Conservation (phyloP, 1,140 invertebrate species). For the Cataglyphis hispanica region DNA sequence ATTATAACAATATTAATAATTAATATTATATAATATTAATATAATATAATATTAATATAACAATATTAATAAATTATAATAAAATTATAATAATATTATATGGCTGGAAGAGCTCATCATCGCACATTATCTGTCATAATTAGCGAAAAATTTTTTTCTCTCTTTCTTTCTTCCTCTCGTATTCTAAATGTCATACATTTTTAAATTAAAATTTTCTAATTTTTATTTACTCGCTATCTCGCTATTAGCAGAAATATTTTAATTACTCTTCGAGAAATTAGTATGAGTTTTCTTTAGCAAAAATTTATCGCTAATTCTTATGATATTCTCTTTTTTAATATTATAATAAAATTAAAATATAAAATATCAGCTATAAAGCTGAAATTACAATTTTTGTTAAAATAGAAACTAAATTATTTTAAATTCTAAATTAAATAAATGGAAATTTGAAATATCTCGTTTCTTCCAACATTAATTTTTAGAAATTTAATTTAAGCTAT, state of each 20-base stretch:
- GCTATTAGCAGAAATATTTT: background rate
- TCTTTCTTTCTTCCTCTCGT: background rate
- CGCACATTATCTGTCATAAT: background rate
- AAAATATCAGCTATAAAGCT: too few relatives aligned
- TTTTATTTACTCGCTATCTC: background rate
- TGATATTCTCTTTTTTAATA: constrained; percentile 2
- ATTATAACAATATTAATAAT: too few relatives aligned
- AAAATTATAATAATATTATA: too few relatives aligned
- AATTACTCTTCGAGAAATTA: background rate
- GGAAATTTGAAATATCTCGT: background rate
- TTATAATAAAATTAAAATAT: too few relatives aligned
- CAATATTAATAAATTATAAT: too few relatives aligned
- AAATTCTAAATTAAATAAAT: background rate
- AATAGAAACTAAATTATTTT: background rate
- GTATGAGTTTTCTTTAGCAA: background rate
- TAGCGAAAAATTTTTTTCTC: background rate
- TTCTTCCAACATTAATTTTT: background rate
- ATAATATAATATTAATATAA: too few relatives aligned
- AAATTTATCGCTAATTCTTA: background rate
- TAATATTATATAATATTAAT: too few relatives aligned
- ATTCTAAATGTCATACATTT: background rate
- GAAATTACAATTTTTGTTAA: background rate
- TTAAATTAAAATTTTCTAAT: background rate
- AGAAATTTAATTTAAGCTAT: background rate
- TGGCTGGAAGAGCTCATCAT: background rate